These are phyloP conservation scores for Oreochromis niloticus DNA, from an alignment of 2,113 vertebrate species.

Conservation along the genomic window DNA sequence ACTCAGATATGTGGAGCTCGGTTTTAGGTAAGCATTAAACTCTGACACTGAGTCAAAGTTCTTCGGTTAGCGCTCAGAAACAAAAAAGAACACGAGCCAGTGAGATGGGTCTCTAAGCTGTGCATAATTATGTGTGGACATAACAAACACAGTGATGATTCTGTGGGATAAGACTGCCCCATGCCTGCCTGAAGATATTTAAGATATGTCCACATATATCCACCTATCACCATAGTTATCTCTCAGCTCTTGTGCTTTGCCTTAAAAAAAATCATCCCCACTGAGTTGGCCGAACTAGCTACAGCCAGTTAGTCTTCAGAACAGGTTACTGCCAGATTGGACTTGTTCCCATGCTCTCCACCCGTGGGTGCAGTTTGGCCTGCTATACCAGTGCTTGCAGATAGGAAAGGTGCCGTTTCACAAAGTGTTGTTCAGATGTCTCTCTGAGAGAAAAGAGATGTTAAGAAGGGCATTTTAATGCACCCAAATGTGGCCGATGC, in stretches of 20 bases:
- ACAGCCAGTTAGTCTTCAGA: background rate
- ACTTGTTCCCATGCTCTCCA: background rate
- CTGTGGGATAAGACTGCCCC: background rate
- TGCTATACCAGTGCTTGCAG: background rate
- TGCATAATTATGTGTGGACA: background rate
- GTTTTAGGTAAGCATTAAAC: background rate
- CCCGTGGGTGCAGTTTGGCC: background rate
- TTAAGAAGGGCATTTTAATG: background rate
- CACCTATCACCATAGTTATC: background rate
- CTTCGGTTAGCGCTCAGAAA: background rate
- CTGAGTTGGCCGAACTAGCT: background rate
- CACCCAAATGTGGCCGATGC: background rate
- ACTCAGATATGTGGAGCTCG: background rate
- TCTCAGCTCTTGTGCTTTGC: background rate
- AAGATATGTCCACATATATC: background rate
- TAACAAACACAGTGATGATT: background rate
- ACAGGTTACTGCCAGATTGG: background rate
- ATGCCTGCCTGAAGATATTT: background rate
- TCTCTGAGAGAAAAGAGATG: background rate
- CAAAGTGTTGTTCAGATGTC: background rate
- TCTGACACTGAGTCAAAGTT: background rate
- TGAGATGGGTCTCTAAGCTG: background rate
- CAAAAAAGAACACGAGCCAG: background rate
- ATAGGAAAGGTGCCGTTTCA: background rate
- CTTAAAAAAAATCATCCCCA: background rate